Percentiles rank a stretch among this genome's conserved stretches.
These are phyloP conservation scores for Gymnorhina tibicen DNA, from an alignment of 2,113 vertebrate genomes.

Conservation along the genomic window DNA sequence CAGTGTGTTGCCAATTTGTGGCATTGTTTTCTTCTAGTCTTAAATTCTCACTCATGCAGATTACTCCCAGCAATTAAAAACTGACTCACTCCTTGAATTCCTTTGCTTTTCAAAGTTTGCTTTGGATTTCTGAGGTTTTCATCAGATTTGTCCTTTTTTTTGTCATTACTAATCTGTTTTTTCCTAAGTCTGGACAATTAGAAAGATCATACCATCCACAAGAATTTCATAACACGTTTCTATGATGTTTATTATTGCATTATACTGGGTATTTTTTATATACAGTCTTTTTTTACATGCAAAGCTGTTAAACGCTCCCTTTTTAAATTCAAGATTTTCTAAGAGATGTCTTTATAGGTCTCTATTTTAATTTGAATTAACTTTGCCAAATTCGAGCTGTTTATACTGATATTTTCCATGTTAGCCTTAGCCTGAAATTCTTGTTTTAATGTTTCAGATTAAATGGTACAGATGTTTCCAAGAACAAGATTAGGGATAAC, in stretches of 20 bases:
- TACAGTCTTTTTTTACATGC: not conserved
- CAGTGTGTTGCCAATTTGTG: not conserved
- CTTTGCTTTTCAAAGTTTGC: not conserved
- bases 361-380: slow-evolving; percentile 2
- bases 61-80: not conserved
- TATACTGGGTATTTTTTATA: not conserved
- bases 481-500: slow-evolving; percentile 33
- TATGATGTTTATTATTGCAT: not conserved
- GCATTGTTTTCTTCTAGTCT: not conserved
- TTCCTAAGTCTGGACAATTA: not conserved
- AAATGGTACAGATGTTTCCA: slow-evolving; percentile 40
- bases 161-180: not conserved
- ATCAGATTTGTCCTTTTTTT: not conserved
- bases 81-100: not conserved
- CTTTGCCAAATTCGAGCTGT: slow-evolving; percentile 30
- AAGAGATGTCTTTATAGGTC: not conserved
- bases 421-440: slow-evolving; percentile 33
- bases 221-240: not conserved
- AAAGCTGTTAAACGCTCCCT: not conserved
- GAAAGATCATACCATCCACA: not conserved
- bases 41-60: not conserved
- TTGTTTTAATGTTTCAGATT: slow-evolving; percentile 55
- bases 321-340: not conserved
- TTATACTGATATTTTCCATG: slow-evolving; percentile 21
- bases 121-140: not conserved